Conservation (phyloP, 2,797 vertebrate species). For the Dromococcyx pavoninus region DNA sequence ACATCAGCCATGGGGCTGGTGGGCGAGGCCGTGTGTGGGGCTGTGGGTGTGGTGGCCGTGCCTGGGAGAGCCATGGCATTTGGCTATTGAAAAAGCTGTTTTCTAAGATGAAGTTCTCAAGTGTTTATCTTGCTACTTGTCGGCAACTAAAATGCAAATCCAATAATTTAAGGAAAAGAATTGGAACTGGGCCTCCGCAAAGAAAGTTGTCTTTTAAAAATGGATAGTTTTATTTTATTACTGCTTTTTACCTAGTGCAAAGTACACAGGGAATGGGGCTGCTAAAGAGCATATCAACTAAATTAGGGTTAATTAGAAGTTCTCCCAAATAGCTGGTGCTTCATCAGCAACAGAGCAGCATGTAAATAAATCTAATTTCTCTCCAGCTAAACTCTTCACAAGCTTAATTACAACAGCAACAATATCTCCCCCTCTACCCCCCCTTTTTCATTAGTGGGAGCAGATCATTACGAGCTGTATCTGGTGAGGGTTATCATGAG, state of each 20-base stretch:
- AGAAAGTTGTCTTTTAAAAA: constrained; percentile 1
- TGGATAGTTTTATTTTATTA: constrained; percentile 45
- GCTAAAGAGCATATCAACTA: constrained; percentile 74
- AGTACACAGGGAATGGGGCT: constrained; percentile 49
- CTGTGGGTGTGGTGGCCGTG: accelerated
- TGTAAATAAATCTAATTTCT: constrained; percentile 94
- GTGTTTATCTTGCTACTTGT: not conserved
- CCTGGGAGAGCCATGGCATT: accelerated
- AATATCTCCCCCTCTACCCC: constrained; percentile 40
- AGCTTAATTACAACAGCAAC: constrained; percentile 90
- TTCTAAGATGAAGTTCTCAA: not conserved
- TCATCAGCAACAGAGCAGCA: constrained; percentile 84
- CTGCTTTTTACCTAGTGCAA: constrained; percentile 61
- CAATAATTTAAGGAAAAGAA: not conserved
- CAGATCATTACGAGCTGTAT: constrained; percentile 68
- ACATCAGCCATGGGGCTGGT: not conserved
- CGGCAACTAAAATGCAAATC: constrained; percentile 15
- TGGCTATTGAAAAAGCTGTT: not conserved
- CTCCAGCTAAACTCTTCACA: constrained; percentile 77
- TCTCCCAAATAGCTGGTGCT: constrained; percentile 79
- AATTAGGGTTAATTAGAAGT: constrained; percentile 91
- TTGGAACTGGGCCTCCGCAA: not conserved
- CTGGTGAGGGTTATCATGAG: constrained; percentile 59
- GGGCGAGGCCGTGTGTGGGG: accelerated
- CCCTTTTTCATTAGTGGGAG: constrained; percentile 74